Evolutionary conservation across 2,113 vertebrate species (phyloP), one percentile per base, ranked within the genome.

Genomic region (Ophiodon elongatus): DNA sequence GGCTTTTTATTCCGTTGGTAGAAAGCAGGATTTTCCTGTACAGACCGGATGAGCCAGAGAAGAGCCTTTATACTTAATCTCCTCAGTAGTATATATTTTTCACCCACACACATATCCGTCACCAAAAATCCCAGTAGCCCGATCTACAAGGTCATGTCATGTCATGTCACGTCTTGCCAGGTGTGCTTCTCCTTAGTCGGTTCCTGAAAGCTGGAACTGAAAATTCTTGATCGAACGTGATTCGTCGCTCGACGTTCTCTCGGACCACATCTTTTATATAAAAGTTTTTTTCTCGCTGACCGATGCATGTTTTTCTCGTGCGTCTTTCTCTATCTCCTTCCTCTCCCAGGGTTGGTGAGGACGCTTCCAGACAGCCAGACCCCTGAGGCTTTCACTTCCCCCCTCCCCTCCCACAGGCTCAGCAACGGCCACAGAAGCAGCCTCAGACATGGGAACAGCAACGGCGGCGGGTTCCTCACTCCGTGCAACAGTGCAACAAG

Each of bases 401-500:
- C 87, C 2, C 66, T 78, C 78, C 37, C 45, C 57, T 82, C 86
- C 14, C 90, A 87, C 1, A 74, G 88, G 70, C 87, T 93, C 65
- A 92, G 90, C 37, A 94, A 94, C 21, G 89, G 90, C 25, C 85
- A 90, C 81, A 52, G 65, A 73, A 45, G 9, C 21, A 62, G 66
- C 4, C 89, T 82, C 69, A 81, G 82, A 80, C 76, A 81, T 7
- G 85, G 64, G 68, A 29, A 21, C 62, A 83, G 71, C 71, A 90
- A 92, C 41, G 76, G 87, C 9, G 85, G 89, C 4, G 81, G 79
- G 27, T 79, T 92, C 67, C 76, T 89, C 75, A 86, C 92, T 4
- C 94, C 93, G 0, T 91, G 91, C 65, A 92, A 93, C 91, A 95
- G 95, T 15, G 6, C 88, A 21, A 88, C 70, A 14, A 95, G 86